Evolutionary conservation across 2,113 vertebrate species (phyloP), one percentile per base, ranked within the genome.

Genomic region (Scalopus aquaticus): DNA sequence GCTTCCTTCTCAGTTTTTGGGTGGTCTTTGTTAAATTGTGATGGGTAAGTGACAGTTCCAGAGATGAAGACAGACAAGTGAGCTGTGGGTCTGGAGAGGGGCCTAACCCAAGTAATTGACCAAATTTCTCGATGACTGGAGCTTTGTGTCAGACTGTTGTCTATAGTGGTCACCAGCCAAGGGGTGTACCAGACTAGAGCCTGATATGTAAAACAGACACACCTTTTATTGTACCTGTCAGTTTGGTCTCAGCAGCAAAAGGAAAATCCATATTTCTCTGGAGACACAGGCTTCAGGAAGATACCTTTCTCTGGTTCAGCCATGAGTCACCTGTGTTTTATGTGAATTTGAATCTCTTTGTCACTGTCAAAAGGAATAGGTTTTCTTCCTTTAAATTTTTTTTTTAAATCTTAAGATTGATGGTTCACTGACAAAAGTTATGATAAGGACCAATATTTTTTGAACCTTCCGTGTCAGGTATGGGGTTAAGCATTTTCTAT

Each of bases 241-340:
- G 77, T 94, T 93, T 20, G 28, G 49, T 81, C 84, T 42, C 51
- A 54, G 60, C 46, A 93, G 6, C 60, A 76, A 95, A 94, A 90
- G 49, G 62, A 80, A 87, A 78, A 65, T 73, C 42, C 5, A 17
- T 17, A 44, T 62, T 82, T 94, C 80, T 96, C 35, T 79, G 13
- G 37, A 86, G 56, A 91, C 26, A 64, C 6, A 26, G 30, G 5
- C 58, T 95, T 93, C 12, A 80, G 79, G 85, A 94, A 67, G 28
- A n/a, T 51, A 58, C 16, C 84, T 78, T 42, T 39, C 91, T 86
- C 35, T 35, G 11, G 11, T 9, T 0, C 44, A 0, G 0, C 44
- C 65, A 3, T 76, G 32, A 22, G 79, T 12, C 39, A 73, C 22
- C 46, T 74, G n/a, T 74, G 39, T 26, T 92, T 81, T 51, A 51